These are phyloP conservation scores for Acromyrmex charruanus DNA, from an alignment of 1,140 invertebrate species.

Conservation along the genomic window DNA sequence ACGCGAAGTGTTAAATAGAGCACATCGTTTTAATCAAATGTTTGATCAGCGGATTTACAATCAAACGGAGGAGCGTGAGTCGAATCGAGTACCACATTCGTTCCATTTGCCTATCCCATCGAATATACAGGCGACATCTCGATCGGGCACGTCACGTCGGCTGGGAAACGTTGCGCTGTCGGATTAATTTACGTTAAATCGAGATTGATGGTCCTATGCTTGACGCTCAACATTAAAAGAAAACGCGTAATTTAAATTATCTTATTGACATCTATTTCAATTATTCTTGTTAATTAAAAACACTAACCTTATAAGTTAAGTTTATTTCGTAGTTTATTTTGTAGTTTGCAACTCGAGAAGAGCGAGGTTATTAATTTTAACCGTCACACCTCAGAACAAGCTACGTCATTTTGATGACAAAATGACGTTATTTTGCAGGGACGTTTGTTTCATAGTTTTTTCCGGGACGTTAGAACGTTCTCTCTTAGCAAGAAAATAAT, in stretches of 20 bases:
- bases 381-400: neutral
- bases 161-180: neutral
- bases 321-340: neutral
- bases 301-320: neutral
- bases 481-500: neutral
- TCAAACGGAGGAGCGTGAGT: slow-evolving; percentile 45
- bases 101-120: slow-evolving; percentile 26
- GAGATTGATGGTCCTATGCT: neutral
- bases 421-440: no score
- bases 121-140: slow-evolving; percentile 40
- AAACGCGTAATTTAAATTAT: slow-evolving; percentile 4
- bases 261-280: neutral
- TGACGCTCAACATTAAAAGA: neutral
- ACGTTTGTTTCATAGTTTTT: neutral
- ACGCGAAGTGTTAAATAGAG: slow-evolving; percentile 32
- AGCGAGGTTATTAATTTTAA: neutral
- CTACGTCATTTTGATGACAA: no score
- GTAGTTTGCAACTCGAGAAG: neutral
- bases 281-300: neutral
- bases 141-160: neutral
- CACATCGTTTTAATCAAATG: slow-evolving; percentile 58
- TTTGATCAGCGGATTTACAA: slow-evolving; percentile 55
- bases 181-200: slow-evolving; percentile 51
- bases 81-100: slow-evolving; percentile 29
- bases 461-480: neutral